These are phyloP conservation scores for Ormyrus labotus DNA, from an alignment of 2,888 invertebrate species.

Conservation along the genomic window DNA sequence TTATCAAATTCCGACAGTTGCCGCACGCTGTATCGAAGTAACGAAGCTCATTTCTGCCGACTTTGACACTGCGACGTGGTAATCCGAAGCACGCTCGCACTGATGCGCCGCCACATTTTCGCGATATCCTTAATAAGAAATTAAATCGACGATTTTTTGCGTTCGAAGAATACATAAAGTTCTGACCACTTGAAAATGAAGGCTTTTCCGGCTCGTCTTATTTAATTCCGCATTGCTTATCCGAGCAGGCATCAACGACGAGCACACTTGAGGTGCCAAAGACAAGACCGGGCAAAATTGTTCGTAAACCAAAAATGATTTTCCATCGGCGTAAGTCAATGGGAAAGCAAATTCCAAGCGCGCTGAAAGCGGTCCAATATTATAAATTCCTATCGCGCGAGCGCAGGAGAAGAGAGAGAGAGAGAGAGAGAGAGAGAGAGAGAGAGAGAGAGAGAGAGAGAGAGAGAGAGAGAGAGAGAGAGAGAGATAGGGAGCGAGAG, in stretches of 20 bases:
- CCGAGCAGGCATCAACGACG: too few species aligned
- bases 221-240: too few species aligned
- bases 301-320: conserved; percentile 52
- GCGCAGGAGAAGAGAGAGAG: neutral
- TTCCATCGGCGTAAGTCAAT: conserved; percentile 19
- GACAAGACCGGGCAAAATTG: conserved; percentile 27
- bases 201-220: neutral
- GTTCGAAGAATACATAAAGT: too few species aligned
- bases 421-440: neutral
- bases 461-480: neutral
- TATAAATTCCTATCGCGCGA: conserved; percentile 55
- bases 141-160: too few species aligned
- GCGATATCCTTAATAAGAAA: too few species aligned
- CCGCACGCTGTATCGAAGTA: neutral
- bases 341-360: conserved; percentile 50
- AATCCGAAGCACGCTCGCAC: too few species aligned
- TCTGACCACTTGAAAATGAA: neutral
- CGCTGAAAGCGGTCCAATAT: conserved; percentile 52
- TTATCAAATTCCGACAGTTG: conserved; percentile 29
- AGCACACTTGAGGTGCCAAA: neutral
- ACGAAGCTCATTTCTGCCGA: neutral
- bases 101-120: too few species aligned
- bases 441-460: neutral
- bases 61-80: too few species aligned
- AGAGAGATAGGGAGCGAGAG: conserved; percentile 1